phyloP scores from a whole-genome alignment of 2,113 vertebrate species.

The Thomomys bottae region DNA sequence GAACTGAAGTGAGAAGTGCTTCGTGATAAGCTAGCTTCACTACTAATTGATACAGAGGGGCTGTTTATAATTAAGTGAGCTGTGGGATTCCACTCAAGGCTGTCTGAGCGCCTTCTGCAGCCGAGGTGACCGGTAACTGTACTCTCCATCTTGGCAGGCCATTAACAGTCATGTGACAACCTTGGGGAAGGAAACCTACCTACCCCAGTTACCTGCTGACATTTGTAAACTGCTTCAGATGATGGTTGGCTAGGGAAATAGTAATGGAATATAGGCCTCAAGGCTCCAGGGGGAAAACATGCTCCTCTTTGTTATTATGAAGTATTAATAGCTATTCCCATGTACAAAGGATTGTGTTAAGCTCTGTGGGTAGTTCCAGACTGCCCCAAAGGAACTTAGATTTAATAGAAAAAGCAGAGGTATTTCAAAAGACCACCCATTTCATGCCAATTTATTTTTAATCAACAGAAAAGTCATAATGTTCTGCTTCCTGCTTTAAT shows the following conservation, averaged over 20 bases:
- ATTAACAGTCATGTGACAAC: neutral
- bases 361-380: neutral
- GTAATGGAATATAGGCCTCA: neutral
- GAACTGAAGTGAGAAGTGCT: neutral
- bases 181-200: neutral
- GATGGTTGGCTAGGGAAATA: neutral
- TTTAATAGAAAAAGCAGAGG: neutral
- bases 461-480: neutral
- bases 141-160: neutral
- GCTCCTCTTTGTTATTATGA: neutral
- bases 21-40: slow-evolving; percentile 13
- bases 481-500: neutral
- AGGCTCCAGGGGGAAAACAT: neutral
- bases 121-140: neutral
- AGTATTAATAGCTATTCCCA: neutral
- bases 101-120: neutral
- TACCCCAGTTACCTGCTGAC: neutral
- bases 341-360: neutral
- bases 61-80: neutral
- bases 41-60: neutral
- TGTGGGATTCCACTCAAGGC: neutral
- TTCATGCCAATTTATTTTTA: neutral
- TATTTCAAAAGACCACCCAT: slow-evolving; percentile 8
- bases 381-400: neutral
- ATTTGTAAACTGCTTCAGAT: neutral